Base-by-base conservation (phyloP, 2,888 invertebrate species). In the Oxyscelio sp. region DNA sequence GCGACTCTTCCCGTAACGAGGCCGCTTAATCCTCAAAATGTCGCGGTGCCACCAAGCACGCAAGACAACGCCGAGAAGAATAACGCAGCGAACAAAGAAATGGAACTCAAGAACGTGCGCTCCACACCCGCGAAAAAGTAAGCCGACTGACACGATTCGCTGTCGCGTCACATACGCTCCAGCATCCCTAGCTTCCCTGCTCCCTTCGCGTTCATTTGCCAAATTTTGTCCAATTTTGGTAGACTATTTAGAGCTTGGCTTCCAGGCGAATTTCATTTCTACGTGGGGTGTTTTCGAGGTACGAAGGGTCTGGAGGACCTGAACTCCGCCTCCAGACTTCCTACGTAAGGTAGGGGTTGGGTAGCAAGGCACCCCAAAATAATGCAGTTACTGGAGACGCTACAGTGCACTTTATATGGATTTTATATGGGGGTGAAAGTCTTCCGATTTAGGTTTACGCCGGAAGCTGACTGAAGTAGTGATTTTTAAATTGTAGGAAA, bases 111-210 rank as follows among this genome's bases (percentile, higher is more conserved):
- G 95, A 97, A 97, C 94, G 97, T 97, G 78, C 97, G 97, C 94
- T 97, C 97, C 87, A 97, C 97, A 91, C 97, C 97, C 61, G 96
- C 97, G 89, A 97, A 97, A 95, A 97, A 97, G 97, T 97, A 96
- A 94, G 93, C 71, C 65, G 27, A 50, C 59, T 70, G 48, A 59
- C 22, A 68, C 56, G 58, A 58, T 31, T 63, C 43, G 27, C 52
- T 43, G 15, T 50, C 22, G 19, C 15, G 13, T n/a, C 58, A 24
- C n/a, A 38, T 34, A 15, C 27, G 3, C 27, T 4, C 3, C 4
- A 27, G 27, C 27, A 27, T 27, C 17, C 13, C 19, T 17, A 1
- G n/a, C 45, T 17, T 15, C 6, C 24, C 13, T n/a, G 15, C 54
- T 54, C n/a, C 1, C 13, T 2, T 24, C n/a, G 27, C 27, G 27